Conservation (phyloP, 2,797 vertebrate species). For the Sebastes minor region DNA sequence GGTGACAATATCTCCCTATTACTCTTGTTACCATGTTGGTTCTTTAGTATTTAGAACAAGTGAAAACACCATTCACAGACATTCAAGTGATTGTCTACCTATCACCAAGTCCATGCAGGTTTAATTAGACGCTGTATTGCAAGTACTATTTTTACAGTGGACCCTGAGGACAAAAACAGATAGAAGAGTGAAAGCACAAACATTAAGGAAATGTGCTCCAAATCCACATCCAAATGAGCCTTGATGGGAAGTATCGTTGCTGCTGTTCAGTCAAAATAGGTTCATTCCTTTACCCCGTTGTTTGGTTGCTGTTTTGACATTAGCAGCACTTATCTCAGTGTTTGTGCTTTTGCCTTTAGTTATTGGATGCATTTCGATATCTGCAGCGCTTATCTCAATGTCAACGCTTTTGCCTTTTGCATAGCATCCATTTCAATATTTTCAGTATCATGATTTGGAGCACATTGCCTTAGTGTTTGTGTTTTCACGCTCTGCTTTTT, state of each 20-base stretch:
- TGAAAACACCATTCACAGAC: neutral
- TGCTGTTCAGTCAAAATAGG: neutral
- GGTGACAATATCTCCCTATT: neutral
- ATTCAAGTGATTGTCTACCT: neutral
- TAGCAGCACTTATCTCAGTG: neutral
- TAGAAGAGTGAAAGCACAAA: conserved; percentile 8
- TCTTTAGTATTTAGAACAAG: neutral
- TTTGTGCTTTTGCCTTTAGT: neutral
- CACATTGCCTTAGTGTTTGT: neutral
- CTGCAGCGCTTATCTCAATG: neutral
- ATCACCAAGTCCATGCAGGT: neutral
- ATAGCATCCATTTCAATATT: neutral
- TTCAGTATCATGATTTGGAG: neutral
- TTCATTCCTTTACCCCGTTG: neutral
- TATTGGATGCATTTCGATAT: neutral
- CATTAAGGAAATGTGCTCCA: conserved; percentile 5
- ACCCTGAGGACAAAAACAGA: neutral
- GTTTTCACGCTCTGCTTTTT: neutral
- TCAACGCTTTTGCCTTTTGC: neutral
- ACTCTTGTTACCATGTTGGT: neutral
- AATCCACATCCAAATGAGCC: neutral
- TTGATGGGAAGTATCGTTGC: neutral
- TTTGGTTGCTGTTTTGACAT: neutral
- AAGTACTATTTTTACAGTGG: neutral
- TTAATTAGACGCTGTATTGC: neutral